Percentiles rank a stretch among this genome's conserved stretches.
These are phyloP conservation scores for Silurus asotus DNA, from an alignment of 2,113 vertebrate genomes.

Conservation along the genomic window DNA sequence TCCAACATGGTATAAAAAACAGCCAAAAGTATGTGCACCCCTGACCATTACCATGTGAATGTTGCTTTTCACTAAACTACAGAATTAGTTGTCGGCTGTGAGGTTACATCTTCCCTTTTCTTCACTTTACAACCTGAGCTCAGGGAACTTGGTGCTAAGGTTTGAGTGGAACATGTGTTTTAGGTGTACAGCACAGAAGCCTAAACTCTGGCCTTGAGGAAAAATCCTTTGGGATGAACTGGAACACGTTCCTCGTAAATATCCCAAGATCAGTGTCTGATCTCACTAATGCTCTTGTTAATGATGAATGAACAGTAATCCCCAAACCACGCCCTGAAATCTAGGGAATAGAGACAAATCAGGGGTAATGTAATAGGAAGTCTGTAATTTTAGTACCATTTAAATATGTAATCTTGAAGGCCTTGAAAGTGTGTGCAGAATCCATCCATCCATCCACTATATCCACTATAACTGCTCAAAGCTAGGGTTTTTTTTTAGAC, in stretches of 20 bases:
- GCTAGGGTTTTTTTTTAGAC: neutral
- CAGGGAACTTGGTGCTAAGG: neutral
- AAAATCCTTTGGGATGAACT: neutral
- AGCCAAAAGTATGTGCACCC: neutral
- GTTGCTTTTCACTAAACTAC: neutral
- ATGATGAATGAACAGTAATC: neutral
- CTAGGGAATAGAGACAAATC: neutral
- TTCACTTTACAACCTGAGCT: neutral
- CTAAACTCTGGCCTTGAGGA: too few species aligned
- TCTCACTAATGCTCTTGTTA: neutral
- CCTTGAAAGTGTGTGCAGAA: neutral
- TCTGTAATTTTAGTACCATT: neutral
- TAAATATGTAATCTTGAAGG: neutral
- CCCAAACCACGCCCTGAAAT: neutral
- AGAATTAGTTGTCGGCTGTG: neutral
- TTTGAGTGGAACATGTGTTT: neutral
- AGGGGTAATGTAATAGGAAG: neutral
- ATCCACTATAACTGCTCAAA: neutral
- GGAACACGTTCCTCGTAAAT: neutral
- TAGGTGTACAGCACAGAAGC: too few species aligned
- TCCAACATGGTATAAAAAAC: neutral
- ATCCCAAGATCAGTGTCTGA: neutral
- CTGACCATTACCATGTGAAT: neutral
- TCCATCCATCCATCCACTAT: too few species aligned
- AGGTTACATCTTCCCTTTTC: neutral